These are phyloP conservation scores for Pelecanus crispus DNA, from an alignment of 2,113 vertebrate genomes.

Conservation along the genomic window DNA sequence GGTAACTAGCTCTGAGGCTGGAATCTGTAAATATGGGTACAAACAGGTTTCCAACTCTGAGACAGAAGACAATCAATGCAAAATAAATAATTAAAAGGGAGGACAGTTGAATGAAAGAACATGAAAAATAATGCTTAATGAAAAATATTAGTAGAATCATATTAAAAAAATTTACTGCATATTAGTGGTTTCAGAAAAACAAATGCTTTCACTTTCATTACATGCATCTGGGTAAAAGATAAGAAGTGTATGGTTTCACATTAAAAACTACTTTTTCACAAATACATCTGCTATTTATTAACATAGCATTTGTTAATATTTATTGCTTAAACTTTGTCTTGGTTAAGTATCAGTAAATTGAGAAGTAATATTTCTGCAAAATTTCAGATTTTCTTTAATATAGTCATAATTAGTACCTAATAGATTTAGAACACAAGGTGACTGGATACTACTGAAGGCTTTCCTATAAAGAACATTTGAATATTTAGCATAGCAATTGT, in stretches of 20 bases:
- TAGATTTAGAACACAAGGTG: background rate
- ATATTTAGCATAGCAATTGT: background rate
- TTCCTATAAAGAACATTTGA: background rate
- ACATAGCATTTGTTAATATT: background rate
- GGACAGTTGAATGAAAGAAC: background rate
- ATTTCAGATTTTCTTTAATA: background rate
- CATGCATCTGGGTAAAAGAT: background rate
- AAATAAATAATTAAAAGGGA: background rate
- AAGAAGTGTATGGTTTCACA: background rate
- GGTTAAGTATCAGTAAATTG: background rate
- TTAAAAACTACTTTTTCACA: background rate
- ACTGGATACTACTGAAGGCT: background rate
- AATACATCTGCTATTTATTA: background rate
- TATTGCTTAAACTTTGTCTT: background rate
- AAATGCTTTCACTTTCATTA: background rate
- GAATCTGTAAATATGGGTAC: slow-evolving; percentile 38
- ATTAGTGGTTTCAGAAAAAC: background rate
- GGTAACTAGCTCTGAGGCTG: slow-evolving; percentile 41
- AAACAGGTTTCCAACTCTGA: background rate
- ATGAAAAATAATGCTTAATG: background rate
- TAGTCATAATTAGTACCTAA: background rate
- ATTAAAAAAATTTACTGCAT: fast-evolving
- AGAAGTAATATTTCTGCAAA: background rate
- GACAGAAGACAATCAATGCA: slow-evolving; percentile 5
- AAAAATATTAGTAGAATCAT: background rate